Conservation (phyloP, 2,888 invertebrate species). For the Chesias legatella region DNA sequence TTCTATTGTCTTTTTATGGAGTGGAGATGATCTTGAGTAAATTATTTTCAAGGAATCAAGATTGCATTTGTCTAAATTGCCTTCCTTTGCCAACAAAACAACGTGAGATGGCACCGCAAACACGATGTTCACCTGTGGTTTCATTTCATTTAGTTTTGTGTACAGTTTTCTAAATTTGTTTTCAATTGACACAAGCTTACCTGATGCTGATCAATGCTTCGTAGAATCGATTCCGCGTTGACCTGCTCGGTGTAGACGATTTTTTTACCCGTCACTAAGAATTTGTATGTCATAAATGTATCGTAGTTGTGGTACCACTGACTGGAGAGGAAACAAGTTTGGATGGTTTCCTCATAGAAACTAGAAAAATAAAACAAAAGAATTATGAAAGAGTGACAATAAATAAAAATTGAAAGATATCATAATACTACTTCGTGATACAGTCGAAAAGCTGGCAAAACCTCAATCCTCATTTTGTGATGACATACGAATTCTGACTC, state of each 20-base stretch:
- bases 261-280: conserved; percentile 50
- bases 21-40: conserved; percentile 55
- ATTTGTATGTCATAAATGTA: conserved; percentile 57
- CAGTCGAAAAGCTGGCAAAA: too few species aligned
- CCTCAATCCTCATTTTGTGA: too few species aligned
- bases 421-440: too few species aligned
- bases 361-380: conserved; percentile 35
- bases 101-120: conserved; percentile 51
- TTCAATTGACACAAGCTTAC: conserved; percentile 30
- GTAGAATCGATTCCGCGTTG: conserved; percentile 34
- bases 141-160: conserved; percentile 3
- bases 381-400: background rate
- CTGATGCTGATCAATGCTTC: conserved; percentile 41
- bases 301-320: conserved; percentile 65
- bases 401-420: conserved; percentile 2
- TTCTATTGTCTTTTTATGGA: conserved; percentile 55
- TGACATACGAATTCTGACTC: too few species aligned
- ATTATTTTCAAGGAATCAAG: conserved; percentile 53
- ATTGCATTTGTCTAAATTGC: conserved; percentile 39
- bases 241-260: conserved; percentile 44
- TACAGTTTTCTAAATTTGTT: background rate
- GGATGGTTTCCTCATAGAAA: conserved; percentile 43
- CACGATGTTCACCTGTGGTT: conserved; percentile 51
- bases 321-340: conserved; percentile 49
- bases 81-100: conserved; percentile 44